A percentile compares a stretch with the other conserved stretches of the same genome.
These are phyloP conservation scores for Morpho achilles DNA, from an alignment of 2,888 invertebrate genomes.

Conservation along the genomic window DNA sequence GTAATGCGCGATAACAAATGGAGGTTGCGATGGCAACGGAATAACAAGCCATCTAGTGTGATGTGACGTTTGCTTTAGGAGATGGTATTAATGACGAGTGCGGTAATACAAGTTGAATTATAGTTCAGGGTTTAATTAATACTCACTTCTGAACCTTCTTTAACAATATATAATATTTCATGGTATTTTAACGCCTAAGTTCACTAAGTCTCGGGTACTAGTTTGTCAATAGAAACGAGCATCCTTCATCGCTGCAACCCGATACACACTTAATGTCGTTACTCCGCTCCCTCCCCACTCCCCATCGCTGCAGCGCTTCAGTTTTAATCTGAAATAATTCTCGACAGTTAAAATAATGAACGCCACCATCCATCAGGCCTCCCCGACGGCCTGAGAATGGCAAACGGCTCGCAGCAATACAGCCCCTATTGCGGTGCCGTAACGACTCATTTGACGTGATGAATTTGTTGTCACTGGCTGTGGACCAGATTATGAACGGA, in stretches of 20 bases:
- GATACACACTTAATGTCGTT: neutral
- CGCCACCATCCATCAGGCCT: constrained; percentile 15
- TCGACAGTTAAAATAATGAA: constrained; percentile 17
- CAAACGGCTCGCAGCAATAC: neutral
- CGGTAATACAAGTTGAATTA: too few relatives aligned
- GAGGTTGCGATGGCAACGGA: too few relatives aligned
- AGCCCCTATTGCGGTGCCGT: neutral
- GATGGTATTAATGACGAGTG: too few relatives aligned
- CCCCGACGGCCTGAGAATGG: constrained; percentile 6
- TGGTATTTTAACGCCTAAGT: too few relatives aligned
- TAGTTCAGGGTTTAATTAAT: too few relatives aligned
- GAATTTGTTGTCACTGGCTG: neutral
- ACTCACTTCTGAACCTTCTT: too few relatives aligned
- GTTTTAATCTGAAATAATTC: constrained; percentile 15
- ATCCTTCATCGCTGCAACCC: neutral
- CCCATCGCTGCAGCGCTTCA: neutral
- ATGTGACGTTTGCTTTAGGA: too few relatives aligned
- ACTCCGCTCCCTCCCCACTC: neutral
- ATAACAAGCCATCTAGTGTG: too few relatives aligned
- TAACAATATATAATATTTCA: too few relatives aligned
- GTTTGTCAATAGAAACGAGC: neutral
- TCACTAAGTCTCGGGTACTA: neutral
- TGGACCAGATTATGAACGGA: neutral
- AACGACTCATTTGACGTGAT: neutral
- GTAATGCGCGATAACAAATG: too few relatives aligned